A percentile compares a stretch with the other conserved stretches of the same genome.
These are phyloP conservation scores for Sipunculus nudus DNA, from an alignment of 2,888 invertebrate species.

Conservation along the genomic window DNA sequence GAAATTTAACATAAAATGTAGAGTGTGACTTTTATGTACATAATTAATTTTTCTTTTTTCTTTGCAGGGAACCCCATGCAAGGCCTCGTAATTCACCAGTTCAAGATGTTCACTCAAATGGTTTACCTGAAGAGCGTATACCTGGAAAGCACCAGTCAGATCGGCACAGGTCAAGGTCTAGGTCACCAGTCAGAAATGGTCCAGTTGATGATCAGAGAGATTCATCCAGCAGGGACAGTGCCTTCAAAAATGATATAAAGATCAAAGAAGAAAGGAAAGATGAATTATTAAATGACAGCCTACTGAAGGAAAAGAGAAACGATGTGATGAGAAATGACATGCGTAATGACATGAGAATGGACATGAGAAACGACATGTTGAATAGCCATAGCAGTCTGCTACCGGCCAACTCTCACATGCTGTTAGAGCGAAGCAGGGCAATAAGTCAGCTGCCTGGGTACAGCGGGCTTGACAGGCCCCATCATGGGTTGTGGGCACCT, in stretches of 20 bases:
- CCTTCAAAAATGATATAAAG: constrained; percentile 77
- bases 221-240: constrained; percentile 83
- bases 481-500: constrained; percentile 16
- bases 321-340: no score
- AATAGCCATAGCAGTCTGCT: constrained; percentile 7
- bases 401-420: constrained; percentile 2
- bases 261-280: constrained; percentile 81
- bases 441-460: neutral
- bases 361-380: constrained; percentile 2
- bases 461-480: constrained; percentile 14
- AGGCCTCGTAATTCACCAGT: no score
- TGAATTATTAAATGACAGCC: constrained; percentile 19
- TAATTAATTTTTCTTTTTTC: no score
- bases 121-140: constrained; percentile 1
- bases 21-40: no score
- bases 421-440: no score
- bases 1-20: no score
- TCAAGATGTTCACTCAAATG: constrained; percentile 4
- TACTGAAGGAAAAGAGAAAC: neutral
- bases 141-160: constrained; percentile 5
- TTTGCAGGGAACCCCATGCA: no score
- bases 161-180: constrained; percentile 16
- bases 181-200: constrained; percentile 28
- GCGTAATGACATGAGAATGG: neutral
- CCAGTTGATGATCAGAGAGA: constrained; percentile 21